Evolutionary conservation across 1,140 invertebrate genomes (phyloP).

Genomic region (Macrostomum lignano): DNA sequence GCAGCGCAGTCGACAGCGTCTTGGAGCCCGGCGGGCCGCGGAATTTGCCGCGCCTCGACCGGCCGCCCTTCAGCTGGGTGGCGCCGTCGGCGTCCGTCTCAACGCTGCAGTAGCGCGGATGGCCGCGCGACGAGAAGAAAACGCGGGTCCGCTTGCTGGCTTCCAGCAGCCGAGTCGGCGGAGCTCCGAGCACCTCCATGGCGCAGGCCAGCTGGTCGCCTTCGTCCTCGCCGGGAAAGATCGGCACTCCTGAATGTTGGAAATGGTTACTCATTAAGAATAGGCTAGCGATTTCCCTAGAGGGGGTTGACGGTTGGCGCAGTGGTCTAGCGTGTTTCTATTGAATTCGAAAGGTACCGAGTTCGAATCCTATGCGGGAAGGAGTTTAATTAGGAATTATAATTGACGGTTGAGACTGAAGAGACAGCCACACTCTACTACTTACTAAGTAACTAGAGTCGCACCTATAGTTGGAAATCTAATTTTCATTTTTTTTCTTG

Average conservation of each 20-base stretch:
- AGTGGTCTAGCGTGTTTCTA: no score
- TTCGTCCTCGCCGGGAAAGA: slow-evolving; percentile 29
- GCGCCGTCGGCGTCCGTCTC: neutral
- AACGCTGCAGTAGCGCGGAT: slow-evolving; percentile 53
- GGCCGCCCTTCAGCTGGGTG: neutral
- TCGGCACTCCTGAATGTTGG: slow-evolving; percentile 30
- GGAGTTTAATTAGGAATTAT: no score
- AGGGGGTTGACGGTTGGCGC: no score
- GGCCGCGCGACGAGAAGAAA: slow-evolving; percentile 34
- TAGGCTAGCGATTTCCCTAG: no score
- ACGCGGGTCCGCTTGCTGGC: neutral
- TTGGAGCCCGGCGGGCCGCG: slow-evolving; percentile 51
- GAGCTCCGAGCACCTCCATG: slow-evolving; percentile 23
- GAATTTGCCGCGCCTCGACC: slow-evolving; percentile 1
- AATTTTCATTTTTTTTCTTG: no score
- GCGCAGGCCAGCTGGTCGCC: slow-evolving; percentile 27
- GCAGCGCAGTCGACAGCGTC: slow-evolving; percentile 49
- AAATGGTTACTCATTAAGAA: no score
- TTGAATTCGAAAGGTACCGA: no score
- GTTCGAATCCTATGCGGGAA: no score
- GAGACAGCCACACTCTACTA: no score
- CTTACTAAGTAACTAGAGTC: no score
- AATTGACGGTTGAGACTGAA: no score
- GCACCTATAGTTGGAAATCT: no score
- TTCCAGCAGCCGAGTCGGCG: slow-evolving; percentile 14